These are phyloP conservation scores for Coremacera marginata DNA, from an alignment of 2,888 invertebrate genomes.

Conservation along the genomic window DNA sequence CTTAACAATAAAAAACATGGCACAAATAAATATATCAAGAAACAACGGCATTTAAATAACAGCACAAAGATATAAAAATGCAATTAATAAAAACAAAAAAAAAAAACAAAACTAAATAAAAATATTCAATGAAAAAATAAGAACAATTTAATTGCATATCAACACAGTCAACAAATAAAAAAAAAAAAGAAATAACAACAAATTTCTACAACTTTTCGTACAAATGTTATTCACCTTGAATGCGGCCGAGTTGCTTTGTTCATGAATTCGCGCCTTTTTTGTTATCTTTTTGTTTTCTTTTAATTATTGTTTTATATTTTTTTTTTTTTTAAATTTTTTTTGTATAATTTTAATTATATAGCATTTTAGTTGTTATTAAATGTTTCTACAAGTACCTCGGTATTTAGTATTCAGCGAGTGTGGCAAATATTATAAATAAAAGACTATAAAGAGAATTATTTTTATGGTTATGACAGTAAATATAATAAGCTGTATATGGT, in stretches of 20 bases:
- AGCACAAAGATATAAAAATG: background rate
- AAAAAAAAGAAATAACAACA: background rate
- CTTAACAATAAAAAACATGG: background rate
- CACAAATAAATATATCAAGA: background rate
- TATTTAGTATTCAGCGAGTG: background rate
- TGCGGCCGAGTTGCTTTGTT: background rate
- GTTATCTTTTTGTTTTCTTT: background rate
- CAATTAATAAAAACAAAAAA: background rate
- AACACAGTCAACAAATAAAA: background rate
- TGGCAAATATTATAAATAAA: background rate
- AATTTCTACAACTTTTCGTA: background rate
- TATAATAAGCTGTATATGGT: too few relatives aligned
- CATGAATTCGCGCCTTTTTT: background rate
- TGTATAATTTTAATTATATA: background rate
- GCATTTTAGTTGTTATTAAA: background rate
- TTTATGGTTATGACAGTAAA: too few relatives aligned
- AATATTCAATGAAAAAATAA: background rate
- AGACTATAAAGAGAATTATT: background rate
- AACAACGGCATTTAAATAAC: background rate
- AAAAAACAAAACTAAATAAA: background rate
- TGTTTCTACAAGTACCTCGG: background rate
- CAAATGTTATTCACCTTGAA: constrained; percentile 25
- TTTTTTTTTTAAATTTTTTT: background rate
- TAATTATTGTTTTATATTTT: background rate
- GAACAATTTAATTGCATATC: background rate